These are phyloP conservation scores for Caenorhabditis auriculariae DNA, from an alignment of 2,888 invertebrate genomes.

Conservation along the genomic window DNA sequence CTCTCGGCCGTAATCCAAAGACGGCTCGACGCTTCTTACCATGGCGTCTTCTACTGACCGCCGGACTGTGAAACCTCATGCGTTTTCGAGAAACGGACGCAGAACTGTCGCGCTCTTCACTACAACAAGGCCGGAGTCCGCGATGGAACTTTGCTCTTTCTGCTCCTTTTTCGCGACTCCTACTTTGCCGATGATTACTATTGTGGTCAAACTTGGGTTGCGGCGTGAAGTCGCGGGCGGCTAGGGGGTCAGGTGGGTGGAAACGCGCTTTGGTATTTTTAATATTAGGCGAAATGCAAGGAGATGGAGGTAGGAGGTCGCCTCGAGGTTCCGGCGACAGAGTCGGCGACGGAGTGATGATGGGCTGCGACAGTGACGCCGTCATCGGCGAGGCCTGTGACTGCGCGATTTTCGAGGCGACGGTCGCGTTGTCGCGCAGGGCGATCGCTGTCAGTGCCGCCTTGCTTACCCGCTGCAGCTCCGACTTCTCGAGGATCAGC, in stretches of 20 bases:
- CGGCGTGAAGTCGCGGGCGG: neutral
- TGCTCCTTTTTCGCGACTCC: neutral
- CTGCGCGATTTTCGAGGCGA: neutral
- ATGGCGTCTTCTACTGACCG: no score
- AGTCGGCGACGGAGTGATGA: neutral
- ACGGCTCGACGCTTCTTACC: neutral
- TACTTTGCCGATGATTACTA: neutral
- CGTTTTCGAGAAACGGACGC: slow-evolving; percentile 6
- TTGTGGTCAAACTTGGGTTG: no score
- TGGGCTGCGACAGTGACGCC: neutral
- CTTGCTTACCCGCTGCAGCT: slow-evolving; percentile 63
- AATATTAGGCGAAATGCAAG: neutral
- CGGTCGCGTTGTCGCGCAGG: neutral
- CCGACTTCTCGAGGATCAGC: slow-evolving; percentile 63
- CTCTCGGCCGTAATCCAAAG: no score
- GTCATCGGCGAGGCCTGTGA: neutral
- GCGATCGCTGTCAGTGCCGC: neutral
- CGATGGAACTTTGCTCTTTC: neutral
- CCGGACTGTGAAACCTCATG: slow-evolving; percentile 3
- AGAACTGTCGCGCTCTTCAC: neutral
- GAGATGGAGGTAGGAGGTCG: neutral
- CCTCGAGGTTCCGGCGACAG: no score
- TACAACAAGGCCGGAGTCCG: neutral
- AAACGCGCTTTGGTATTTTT: neutral
- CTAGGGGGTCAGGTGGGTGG: slow-evolving; percentile 8